phyloP scores from a whole-genome alignment of 2,113 vertebrate species.

The Microcebus ravelobensis region DNA sequence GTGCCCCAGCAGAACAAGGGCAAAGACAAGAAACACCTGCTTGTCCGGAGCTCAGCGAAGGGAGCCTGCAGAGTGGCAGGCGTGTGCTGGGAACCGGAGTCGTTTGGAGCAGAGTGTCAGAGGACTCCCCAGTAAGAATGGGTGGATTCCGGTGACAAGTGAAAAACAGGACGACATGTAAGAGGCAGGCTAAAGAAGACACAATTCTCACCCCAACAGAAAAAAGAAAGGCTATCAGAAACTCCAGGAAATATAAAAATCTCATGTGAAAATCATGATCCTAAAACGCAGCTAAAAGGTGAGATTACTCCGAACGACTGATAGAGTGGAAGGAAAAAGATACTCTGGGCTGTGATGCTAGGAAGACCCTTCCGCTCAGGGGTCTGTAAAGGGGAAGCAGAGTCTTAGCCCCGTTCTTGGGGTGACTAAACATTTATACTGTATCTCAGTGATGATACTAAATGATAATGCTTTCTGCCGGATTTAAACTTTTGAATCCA shows the following conservation, averaged over 20 bases:
- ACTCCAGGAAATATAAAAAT: not conserved
- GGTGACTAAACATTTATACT: accelerated
- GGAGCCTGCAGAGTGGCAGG: accelerated
- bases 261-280: not conserved
- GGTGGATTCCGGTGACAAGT: accelerated
- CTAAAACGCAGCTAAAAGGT: not conserved
- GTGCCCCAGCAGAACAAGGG: not conserved
- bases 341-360: accelerated
- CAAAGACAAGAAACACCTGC: no score
- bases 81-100: accelerated
- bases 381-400: not conserved
- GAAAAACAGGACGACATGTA: accelerated
- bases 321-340: not conserved
- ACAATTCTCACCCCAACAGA: not conserved
- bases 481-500: not conserved
- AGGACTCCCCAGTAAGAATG: not conserved
- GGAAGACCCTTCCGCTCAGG: accelerated
- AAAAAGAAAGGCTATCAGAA: not conserved
- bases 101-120: accelerated
- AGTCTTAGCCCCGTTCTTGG: not conserved
- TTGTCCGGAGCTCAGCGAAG: not conserved
- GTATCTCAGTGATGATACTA: no score
- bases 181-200: not conserved
- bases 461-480: not conserved
- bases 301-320: not conserved